Evolutionary conservation across 2,113 vertebrate genomes (phyloP).

Genomic region (Bungarus multicinctus): DNA sequence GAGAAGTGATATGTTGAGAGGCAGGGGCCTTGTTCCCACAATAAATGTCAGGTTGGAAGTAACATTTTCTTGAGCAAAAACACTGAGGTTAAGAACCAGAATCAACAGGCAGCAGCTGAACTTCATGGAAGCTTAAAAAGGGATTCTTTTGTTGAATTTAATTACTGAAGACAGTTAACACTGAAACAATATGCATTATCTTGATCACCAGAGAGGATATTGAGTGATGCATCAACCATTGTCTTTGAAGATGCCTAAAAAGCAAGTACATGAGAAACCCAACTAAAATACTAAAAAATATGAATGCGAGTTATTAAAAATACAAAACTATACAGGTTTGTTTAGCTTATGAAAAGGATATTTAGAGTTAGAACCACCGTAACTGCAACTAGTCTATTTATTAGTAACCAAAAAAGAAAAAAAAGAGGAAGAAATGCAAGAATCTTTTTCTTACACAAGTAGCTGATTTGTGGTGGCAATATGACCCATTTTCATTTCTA

Average conservation of each 20-base stretch:
- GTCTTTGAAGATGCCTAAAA: constrained; percentile 48
- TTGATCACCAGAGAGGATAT: constrained; percentile 33
- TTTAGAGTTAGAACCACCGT: neutral
- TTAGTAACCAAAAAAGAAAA: no score
- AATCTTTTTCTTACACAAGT: neutral
- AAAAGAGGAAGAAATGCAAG: neutral
- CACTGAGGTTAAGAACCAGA: constrained; percentile 54
- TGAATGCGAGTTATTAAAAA: constrained; percentile 42
- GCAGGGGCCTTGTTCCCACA: constrained; percentile 21
- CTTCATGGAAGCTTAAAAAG: constrained; percentile 68
- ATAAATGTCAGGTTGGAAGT: constrained; percentile 46
- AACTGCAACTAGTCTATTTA: neutral
- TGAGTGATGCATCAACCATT: constrained; percentile 41
- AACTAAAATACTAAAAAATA: constrained; percentile 62
- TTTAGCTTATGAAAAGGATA: constrained; percentile 9
- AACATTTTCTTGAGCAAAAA: constrained; percentile 65
- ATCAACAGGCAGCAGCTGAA: constrained; percentile 64
- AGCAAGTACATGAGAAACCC: constrained; percentile 40
- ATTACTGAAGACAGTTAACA: constrained; percentile 62
- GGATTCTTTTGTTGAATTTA: constrained; percentile 56
- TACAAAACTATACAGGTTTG: neutral
- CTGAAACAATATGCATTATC: constrained; percentile 40
- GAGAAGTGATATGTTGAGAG: constrained; percentile 60
- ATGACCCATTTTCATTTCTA: neutral
- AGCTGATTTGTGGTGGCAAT: neutral